Conservation (phyloP, 2,113 vertebrate species). For the Odontesthes bonariensis region DNA sequence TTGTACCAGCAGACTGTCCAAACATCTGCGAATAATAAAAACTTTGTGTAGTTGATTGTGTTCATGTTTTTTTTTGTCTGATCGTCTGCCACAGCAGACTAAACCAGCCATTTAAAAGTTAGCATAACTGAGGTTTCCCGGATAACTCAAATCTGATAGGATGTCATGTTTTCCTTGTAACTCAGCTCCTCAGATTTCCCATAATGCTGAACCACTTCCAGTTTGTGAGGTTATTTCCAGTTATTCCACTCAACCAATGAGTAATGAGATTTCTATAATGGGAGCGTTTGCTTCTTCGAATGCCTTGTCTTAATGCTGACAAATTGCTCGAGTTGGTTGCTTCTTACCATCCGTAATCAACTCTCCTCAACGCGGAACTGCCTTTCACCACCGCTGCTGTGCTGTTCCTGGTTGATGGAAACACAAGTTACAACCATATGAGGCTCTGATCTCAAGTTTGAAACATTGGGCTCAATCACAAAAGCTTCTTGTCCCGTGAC, state of each 20-base stretch:
- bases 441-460: slow-evolving; percentile 66
- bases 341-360: slow-evolving; percentile 74
- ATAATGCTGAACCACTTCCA: slow-evolving; percentile 46
- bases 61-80: slow-evolving; percentile 23
- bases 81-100: slow-evolving; percentile 39
- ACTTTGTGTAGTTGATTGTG: slow-evolving; percentile 30
- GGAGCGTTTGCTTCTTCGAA: slow-evolving; percentile 63
- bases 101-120: slow-evolving; percentile 42
- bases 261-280: slow-evolving; percentile 60
- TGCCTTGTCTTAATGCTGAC: slow-evolving; percentile 65
- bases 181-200: slow-evolving; percentile 42
- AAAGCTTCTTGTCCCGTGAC: slow-evolving; percentile 47
- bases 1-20: not conserved
- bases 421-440: slow-evolving; percentile 57
- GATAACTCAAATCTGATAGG: slow-evolving; percentile 43
- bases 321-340: slow-evolving; percentile 70
- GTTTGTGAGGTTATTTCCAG: slow-evolving; percentile 64
- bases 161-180: slow-evolving; percentile 63
- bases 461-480: not conserved
- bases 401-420: slow-evolving; percentile 64
- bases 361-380: slow-evolving; percentile 64
- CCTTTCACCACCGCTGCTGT: slow-evolving; percentile 57
- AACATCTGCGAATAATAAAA: slow-evolving; percentile 53
- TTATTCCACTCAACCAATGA: slow-evolving; percentile 57
- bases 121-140: slow-evolving; percentile 59